Base-by-base conservation (phyloP, 2,888 invertebrate species). In the Cyclophora punctaria region DNA sequence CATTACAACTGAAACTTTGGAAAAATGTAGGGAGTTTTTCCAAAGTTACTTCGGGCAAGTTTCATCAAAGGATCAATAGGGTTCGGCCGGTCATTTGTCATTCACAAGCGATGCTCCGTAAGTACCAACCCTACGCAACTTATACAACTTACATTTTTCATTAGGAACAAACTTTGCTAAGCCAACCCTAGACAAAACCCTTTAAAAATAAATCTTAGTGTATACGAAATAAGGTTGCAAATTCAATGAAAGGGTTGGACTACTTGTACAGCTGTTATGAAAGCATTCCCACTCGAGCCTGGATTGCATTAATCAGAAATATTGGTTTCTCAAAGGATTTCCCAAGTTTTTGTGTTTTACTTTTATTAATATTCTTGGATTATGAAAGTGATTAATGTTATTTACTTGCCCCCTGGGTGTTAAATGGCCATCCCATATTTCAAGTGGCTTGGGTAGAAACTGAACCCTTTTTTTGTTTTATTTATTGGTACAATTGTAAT, bases 111-210 rank as follows among this genome's bases (percentile, higher is more conserved):
- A 83, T 76, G 78, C 79, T 73, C 67, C 35, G 56, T 69, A 77
- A 79, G 79, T 73, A 75, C 66, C 65, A 58, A 61, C 63, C 58
- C 64, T 66, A 66, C 71, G 59, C 41, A 73, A 76, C 73, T 75
- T 63, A 41, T 49, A 60, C 52, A 81, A 80, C 79, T 81, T 78
- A 73, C 79, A 81, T 81, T 81, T 81, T 80, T 82, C 80, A 78
- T 78, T 70, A 75, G 69, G 56, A 55, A 56, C 20, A 63, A 73
- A 74, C 64, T 73, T 73, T 71, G 64, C 63, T 70, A 69, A 62
- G 60, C 57, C 59, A 49, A 51, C 56, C 63, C 63, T 50, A 46
- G 51, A 47, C 35, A 6, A 20, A 20, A 20, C 20, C 20, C 20
- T 20, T 20, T 20, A 20, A 20, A 20, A 20, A 20, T 20, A 20